A percentile compares a stretch with the other conserved stretches of the same genome.
phyloP scores from a whole-genome alignment of 1,140 invertebrate species.

The Leptoteleia sp. region DNA sequence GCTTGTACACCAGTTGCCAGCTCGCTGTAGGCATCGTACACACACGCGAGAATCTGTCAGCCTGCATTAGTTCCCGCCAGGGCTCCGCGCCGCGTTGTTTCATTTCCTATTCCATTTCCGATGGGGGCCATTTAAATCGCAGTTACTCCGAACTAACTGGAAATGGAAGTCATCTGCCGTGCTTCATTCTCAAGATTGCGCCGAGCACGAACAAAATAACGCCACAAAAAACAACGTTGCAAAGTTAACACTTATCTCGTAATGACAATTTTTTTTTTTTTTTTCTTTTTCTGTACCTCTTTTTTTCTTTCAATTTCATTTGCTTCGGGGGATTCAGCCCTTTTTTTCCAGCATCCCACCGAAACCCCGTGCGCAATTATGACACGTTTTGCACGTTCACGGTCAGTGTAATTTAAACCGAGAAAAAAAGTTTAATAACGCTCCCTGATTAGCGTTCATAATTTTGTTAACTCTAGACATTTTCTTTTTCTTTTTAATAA shows the following conservation, averaged over 20 bases:
- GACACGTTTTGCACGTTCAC: no score
- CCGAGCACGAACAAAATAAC: constrained; percentile 45
- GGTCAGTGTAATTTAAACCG: no score
- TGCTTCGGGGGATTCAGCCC: no score
- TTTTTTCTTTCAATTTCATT: no score
- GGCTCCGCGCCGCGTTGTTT: constrained; percentile 71
- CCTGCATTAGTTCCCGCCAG: constrained; percentile 60
- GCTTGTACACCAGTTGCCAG: constrained; percentile 38
- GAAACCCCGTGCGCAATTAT: no score
- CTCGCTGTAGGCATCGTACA: constrained; percentile 42
- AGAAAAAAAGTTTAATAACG: no score
- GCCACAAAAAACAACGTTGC: constrained; percentile 47
- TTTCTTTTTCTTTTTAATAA: no score
- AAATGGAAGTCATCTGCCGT: constrained; percentile 73
- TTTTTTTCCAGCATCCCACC: no score
- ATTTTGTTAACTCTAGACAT: no score
- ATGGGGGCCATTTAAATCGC: constrained; percentile 77
- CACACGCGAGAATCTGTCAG: constrained; percentile 60
- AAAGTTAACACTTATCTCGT: constrained; percentile 58
- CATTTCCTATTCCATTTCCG: constrained; percentile 79
- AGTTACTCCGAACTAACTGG: constrained; percentile 75
- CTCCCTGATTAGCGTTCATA: no score
- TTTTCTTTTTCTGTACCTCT: no score
- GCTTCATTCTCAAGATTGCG: constrained; percentile 70
- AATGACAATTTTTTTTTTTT: no score